Evolutionary conservation across 2,113 vertebrate species (phyloP), one percentile per base, ranked within the genome.

Genomic region (Oenanthe melanoleuca): DNA sequence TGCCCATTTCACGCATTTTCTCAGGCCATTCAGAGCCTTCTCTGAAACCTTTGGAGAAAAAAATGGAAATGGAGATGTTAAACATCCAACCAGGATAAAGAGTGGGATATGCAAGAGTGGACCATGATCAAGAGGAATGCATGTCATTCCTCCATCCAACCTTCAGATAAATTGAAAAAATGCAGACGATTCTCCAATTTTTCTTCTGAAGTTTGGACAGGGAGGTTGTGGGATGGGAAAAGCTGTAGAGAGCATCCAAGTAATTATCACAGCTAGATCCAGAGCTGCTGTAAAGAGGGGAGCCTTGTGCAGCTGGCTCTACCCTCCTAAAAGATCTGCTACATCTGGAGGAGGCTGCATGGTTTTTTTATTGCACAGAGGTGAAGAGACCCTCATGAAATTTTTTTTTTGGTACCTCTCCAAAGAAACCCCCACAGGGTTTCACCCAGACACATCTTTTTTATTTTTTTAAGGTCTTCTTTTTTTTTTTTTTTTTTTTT

Each of bases 351-450:
- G 71, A 82, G 52, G 64, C 55, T 90, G 64, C 64, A 44, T 40
- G 4, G 11, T 80, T 88, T 83, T 88, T 56, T 85, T 94, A 60
- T 88, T 93, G 88, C 93, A 94, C 81, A 94, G 87, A 89, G 80
- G 74, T 55, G 47, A 82, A 86, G 45, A 69, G 17, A 95, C 63
- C 38, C 50, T 82, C 59, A 47, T 61, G 4, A n/a, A n/a, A n/a
- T n/a, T n/a, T n/a, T n/a, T n/a, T n/a, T n/a, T n/a, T n/a, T n/a
- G n/a, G n/a, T n/a, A n/a, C n/a, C n/a, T n/a, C n/a, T n/a, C n/a
- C n/a, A n/a, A n/a, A n/a, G n/a, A n/a, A n/a, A n/a, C n/a, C n/a
- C n/a, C n/a, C n/a, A n/a, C n/a, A n/a, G n/a, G n/a, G n/a, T n/a
- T n/a, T n/a, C n/a, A n/a, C n/a, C n/a, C n/a, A n/a, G n/a, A n/a